phyloP scores from a whole-genome alignment of 2,113 vertebrate species.

The Elachura formosa region DNA sequence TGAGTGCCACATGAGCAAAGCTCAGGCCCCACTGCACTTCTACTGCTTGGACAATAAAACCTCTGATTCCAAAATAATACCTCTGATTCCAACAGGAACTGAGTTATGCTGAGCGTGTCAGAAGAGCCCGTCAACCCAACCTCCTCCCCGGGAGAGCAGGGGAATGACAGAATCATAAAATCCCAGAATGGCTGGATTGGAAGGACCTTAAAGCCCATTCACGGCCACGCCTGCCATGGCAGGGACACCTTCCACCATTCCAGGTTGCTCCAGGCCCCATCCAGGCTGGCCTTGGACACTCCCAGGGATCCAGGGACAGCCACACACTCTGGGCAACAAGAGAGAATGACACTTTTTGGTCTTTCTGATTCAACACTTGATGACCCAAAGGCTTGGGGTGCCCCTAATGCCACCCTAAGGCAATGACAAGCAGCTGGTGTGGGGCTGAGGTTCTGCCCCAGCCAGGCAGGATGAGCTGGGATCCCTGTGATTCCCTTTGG shows the following conservation, averaged over 20 bases:
- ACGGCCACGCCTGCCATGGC: neutral
- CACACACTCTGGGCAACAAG: neutral
- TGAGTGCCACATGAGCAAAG: rapidly evolving
- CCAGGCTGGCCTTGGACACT: neutral
- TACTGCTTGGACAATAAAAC: neutral
- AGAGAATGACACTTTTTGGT: neutral
- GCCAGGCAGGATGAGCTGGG: neutral
- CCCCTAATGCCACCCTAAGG: neutral
- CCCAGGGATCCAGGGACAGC: neutral
- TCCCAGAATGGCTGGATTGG: neutral
- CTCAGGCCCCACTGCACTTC: neutral
- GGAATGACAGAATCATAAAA: neutral
- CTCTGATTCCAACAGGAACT: neutral
- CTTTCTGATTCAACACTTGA: neutral
- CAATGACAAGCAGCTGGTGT: neutral
- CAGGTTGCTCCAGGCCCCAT: neutral
- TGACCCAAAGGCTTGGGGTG: neutral
- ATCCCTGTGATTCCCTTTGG: rapidly evolving
- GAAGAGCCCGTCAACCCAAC: neutral
- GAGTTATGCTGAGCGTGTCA: rapidly evolving
- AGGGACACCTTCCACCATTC: neutral
- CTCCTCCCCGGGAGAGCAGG: neutral
- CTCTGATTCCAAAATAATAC: neutral
- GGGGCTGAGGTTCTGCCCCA: neutral
- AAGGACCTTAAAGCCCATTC: neutral